Base-by-base conservation (phyloP, 1,140 invertebrate genomes). In the Chelonus insularis region DNA sequence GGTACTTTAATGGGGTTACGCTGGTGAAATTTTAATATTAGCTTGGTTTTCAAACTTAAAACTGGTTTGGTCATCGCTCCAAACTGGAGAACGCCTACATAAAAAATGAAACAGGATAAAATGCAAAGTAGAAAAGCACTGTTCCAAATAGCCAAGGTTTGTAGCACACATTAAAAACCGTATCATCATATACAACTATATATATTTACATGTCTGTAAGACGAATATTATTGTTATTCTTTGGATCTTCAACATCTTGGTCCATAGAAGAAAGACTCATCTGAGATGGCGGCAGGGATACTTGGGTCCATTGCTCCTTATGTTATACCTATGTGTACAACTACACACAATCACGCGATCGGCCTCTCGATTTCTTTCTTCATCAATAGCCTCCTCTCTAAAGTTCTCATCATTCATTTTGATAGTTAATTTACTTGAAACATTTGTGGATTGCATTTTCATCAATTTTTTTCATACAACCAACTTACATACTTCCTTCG, bases 131-230 rank as follows among this genome's bases (percentile, higher is more conserved):
- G 78, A 57, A 77, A 75, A 65, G 84, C 84, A 14, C 78, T 86
- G 48, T 86, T 84, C 66, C 85, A 86, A 72, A 82, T 86, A 52
- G 79, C 84, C 23, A 86, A 86, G 84, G 85, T 86, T 52, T 32
- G 3, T n/a, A n/a, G n/a, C n/a, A n/a, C n/a, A n/a, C n/a, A n/a
- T n/a, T n/a, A n/a, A n/a, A n/a, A n/a, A n/a, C n/a, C n/a, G n/a
- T 58, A 20, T 36, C 2, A 18, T 12, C 23, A 32, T 16, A 14
- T 52, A 9, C 8, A 20, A 11, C 2, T 29, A 29, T 5, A 41
- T 41, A 14, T 32, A 20, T 39, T 16, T 43, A 41, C 29, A 23
- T 56, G 11, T 12, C 14, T 29, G 4, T 11, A 11, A 12, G 23
- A 34, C 14, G 55, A 12, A 12, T 25, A 20, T 29, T 23, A 0